Base-by-base conservation (phyloP, 2,888 invertebrate genomes). In the Hermodice carunculata region DNA sequence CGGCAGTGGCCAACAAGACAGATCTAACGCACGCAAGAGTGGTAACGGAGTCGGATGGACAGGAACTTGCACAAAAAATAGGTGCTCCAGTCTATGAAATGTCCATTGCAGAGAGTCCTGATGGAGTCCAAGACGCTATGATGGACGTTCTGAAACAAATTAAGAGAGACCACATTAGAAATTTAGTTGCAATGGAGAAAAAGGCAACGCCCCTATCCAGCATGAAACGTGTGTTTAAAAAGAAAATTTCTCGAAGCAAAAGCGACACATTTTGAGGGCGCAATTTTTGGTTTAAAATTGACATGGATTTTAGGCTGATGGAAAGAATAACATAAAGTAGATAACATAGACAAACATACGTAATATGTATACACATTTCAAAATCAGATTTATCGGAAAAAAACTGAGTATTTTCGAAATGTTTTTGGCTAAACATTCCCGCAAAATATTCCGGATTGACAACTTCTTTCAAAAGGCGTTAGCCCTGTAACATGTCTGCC, bases 141-240 rank as follows among this genome's bases (percentile, higher is more conserved):
- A 78, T 80, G 1, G 79, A 80, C 62, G 67, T 82, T 14, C 52
- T 81, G 42, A 76, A 77, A 49, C 78, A 78, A 56, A 58, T 81
- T 34, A 81, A 80, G 66, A 49, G 79, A 31, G 79, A 81, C 54
- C 76, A 75, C 66, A 73, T 80, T 14, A 80, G 80, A 63, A 72
- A 57, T 43, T 51, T 76, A 28, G 57, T 72, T 5, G 70, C 66
- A 8, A 54, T 70, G 40, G 73, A 71, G 64, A 58, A 60, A 37
- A 54, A 52, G 14, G 73, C 75, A 44, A 78, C 80, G 14, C 76
- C 80, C 61, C 71, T 82, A 5, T 76, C 76, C 65, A 80, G 77
- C 67, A 80, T 82, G 78, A 81, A 81, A 66, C 77, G 79, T 34
- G 82, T 80, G 5, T 75, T 82, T 51, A 80, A 80, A 65, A 81